Conservation (phyloP, 2,797 vertebrate species). For the Sebastes itinus region DNA sequence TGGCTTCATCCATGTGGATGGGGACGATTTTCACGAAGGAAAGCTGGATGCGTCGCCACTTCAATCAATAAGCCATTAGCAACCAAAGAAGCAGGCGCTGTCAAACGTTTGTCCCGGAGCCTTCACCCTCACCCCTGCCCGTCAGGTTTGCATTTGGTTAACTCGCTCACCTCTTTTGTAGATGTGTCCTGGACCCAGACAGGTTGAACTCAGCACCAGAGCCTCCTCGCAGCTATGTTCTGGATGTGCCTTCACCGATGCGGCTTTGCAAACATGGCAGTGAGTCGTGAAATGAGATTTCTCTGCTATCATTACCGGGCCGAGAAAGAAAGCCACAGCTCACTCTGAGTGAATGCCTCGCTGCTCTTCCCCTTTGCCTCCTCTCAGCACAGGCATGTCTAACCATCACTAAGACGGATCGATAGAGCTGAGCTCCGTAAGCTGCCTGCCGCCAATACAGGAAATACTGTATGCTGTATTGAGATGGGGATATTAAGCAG, state of each 20-base stretch:
- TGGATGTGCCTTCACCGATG: constrained; percentile 58
- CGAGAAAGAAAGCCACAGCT: constrained; percentile 70
- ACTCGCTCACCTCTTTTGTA: constrained; percentile 53
- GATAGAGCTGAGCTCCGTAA: constrained; percentile 73
- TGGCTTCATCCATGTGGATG: constrained; percentile 27
- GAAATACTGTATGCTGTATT: constrained; percentile 73
- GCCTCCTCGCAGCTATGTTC: constrained; percentile 51
- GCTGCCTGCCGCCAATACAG: constrained; percentile 61
- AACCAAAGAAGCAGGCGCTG: constrained; percentile 70
- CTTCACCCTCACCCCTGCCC: constrained; percentile 34
- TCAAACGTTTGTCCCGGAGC: constrained; percentile 62
- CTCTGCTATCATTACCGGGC: constrained; percentile 70
- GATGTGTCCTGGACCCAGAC: constrained; percentile 58
- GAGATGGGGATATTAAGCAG: constrained; percentile 65
- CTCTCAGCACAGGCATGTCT: constrained; percentile 58
- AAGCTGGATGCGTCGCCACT: constrained; percentile 31
- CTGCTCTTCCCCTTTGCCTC: constrained; percentile 47
- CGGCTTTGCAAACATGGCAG: constrained; percentile 79
- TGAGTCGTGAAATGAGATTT: constrained; percentile 85
- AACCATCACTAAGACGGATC: constrained; percentile 74
- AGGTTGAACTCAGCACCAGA: constrained; percentile 54
- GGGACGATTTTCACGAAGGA: constrained; percentile 30
- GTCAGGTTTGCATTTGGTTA: constrained; percentile 59
- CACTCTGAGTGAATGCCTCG: constrained; percentile 67
- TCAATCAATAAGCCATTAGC: constrained; percentile 84